These are phyloP conservation scores for Zaprionus inermis DNA, from an alignment of 1,140 invertebrate genomes.

Conservation along the genomic window DNA sequence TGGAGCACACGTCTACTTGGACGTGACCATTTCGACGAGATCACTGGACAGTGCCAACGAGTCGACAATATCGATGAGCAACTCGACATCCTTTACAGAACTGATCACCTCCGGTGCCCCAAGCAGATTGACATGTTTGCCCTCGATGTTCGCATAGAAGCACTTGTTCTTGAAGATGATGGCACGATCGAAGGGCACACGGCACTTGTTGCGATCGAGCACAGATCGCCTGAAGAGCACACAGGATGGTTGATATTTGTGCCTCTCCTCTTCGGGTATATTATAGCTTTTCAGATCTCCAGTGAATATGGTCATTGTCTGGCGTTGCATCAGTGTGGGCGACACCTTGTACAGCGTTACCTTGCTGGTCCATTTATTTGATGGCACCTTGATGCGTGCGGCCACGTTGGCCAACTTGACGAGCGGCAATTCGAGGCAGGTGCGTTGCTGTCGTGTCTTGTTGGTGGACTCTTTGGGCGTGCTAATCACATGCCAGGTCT, in stretches of 20 bases:
- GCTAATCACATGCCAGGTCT: slow-evolving; percentile 83
- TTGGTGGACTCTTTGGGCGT: slow-evolving; percentile 38
- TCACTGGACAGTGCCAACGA: slow-evolving; percentile 55
- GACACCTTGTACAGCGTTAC: slow-evolving; percentile 78
- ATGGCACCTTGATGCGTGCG: slow-evolving; percentile 61
- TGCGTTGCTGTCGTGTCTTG: slow-evolving; percentile 59
- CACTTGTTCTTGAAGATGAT: slow-evolving; percentile 83
- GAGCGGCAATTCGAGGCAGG: slow-evolving; percentile 71
- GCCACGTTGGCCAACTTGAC: slow-evolving; percentile 76
- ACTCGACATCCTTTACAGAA: slow-evolving; percentile 72
- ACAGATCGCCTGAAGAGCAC: slow-evolving; percentile 75
- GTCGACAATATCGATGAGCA: slow-evolving; percentile 78
- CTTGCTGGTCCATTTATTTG: slow-evolving; percentile 72
- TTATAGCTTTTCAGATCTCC: slow-evolving; percentile 76
- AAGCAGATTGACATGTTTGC: slow-evolving; percentile 79
- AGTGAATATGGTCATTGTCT: slow-evolving; percentile 67
- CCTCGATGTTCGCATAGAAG: slow-evolving; percentile 81
- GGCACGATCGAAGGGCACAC: slow-evolving; percentile 80
- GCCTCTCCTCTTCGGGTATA: slow-evolving; percentile 73
- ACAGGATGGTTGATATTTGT: slow-evolving; percentile 80
- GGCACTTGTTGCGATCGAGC: slow-evolving; percentile 55
- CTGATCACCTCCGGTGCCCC: slow-evolving; percentile 68
- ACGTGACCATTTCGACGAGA: slow-evolving; percentile 71
- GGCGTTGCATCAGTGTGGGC: slow-evolving; percentile 53
- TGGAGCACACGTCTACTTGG: slow-evolving; percentile 48